These are phyloP conservation scores for Spilarctia lutea DNA, from an alignment of 2,888 invertebrate genomes.

Conservation along the genomic window DNA sequence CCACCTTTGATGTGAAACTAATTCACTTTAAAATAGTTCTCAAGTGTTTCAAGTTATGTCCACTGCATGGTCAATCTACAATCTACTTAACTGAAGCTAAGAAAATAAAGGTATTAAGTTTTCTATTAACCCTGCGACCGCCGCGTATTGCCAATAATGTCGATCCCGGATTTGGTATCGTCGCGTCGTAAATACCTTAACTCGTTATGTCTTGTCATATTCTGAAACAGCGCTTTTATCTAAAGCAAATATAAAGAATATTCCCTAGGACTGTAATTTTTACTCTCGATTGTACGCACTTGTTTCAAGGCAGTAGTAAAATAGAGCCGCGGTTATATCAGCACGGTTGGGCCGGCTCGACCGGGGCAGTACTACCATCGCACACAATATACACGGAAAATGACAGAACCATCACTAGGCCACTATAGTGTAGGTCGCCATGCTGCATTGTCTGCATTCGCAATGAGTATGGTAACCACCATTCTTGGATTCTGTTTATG, in stretches of 20 bases:
- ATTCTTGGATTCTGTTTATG: too few relatives aligned
- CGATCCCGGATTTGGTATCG: conserved; percentile 51
- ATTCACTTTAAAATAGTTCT: not conserved
- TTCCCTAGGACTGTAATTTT: too few relatives aligned
- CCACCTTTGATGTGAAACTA: not conserved
- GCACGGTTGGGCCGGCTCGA: too few relatives aligned
- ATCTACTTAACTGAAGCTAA: conserved; percentile 52
- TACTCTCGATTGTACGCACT: too few relatives aligned
- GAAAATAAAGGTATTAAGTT: conserved; percentile 66
- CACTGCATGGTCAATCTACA: conserved; percentile 45
- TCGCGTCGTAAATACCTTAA: conserved; percentile 32
- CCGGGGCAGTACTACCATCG: too few relatives aligned
- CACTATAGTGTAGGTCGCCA: too few relatives aligned
- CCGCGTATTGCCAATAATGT: conserved; percentile 57
- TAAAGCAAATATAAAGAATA: not conserved
- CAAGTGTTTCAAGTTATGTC: not conserved
- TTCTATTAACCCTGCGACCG: conserved; percentile 61
- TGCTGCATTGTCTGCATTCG: too few relatives aligned
- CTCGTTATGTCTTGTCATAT: conserved; percentile 38
- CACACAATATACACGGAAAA: too few relatives aligned
- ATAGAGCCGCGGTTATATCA: too few relatives aligned
- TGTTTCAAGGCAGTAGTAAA: too few relatives aligned
- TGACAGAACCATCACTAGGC: too few relatives aligned
- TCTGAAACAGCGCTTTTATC: conserved; percentile 27
- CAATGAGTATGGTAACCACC: too few relatives aligned